Base-by-base conservation (phyloP, 2,797 vertebrate genomes). In the Meda fulgida region DNA sequence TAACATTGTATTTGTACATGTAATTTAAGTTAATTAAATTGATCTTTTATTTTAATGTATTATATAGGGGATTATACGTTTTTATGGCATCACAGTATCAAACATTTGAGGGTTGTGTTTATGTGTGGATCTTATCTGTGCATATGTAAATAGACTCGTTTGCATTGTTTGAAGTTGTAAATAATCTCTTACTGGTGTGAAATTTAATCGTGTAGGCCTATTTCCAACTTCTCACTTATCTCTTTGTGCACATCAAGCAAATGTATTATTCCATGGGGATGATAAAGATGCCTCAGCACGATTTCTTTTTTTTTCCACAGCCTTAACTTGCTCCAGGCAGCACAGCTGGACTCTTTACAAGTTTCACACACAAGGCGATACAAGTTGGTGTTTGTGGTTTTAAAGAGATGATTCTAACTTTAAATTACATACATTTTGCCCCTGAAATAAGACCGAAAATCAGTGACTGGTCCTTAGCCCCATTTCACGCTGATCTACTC, bases 321-420 rank as follows among this genome's bases (percentile, higher is more conserved):
- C 18, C 18, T 65, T 26, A 63, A 63, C 55, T 66, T 46, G 60
- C 14, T 5, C 18, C 26, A 8, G 40, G 40, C 58, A 66, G 78
- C 60, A 34, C 78, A 79, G 78, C 40, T 66, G 78, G 78, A 48
- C 5, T 48, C 18, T 63, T 79, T 66, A 34, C 26, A 48, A 48
- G 38, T 36, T 21, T 29, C 77, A 14, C 26, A 63, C 58, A 23
- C 19, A 26, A 13, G 16, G 26, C 5, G 0, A 21, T 7, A 31
- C 34, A 63, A 78, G 26, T 66, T 38, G n/a, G 8, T 26, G 23
- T 65, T 40, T 18, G 36, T 19, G 7, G 55, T 26, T 78, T 38
- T 29, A 40, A 63, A 78, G 31, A 63, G 14, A 63, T 26, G 9
- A 79, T 43, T 48, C 38, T 14, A 43, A 43, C 55, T 58, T 38